Conservation (phyloP, 2,113 vertebrate genomes). For the Alligator mississippiensis region DNA sequence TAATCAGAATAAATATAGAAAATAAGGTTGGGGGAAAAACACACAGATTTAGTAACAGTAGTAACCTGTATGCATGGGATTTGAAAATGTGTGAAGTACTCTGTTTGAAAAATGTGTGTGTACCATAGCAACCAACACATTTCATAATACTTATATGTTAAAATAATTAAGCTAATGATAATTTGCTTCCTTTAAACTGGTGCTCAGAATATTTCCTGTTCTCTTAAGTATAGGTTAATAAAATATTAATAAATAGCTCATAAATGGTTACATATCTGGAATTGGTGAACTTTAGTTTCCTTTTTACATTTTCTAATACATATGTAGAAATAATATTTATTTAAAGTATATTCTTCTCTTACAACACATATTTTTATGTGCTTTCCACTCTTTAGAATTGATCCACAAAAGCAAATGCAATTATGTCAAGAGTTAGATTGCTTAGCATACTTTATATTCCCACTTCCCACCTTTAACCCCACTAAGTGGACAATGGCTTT, state of each 20-base stretch:
- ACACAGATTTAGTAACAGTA: neutral
- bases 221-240: slow-evolving; percentile 59
- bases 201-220: slow-evolving; percentile 40
- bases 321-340: neutral
- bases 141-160: slow-evolving; percentile 2
- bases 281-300: slow-evolving; percentile 41
- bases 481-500: slow-evolving; percentile 54
- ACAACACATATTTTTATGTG: neutral
- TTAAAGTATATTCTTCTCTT: slow-evolving; percentile 17
- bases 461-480: slow-evolving; percentile 52
- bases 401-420: slow-evolving; percentile 15
- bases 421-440: slow-evolving; percentile 50
- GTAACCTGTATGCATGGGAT: neutral
- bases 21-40: neutral
- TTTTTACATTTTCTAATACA: neutral
- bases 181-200: slow-evolving; percentile 49
- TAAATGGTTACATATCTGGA: slow-evolving; percentile 66
- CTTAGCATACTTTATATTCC: slow-evolving; percentile 42
- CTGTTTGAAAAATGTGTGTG: neutral
- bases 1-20: neutral
- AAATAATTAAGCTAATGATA: slow-evolving; percentile 51
- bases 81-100: neutral
- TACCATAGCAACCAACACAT: slow-evolving; percentile 1
- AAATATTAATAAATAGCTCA: slow-evolving; percentile 74
- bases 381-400: slow-evolving; percentile 6